Evolutionary conservation across 2,888 invertebrate genomes (phyloP), one percentile per base, ranked within the genome.

Genomic region (Trissoscelio sp.): DNA sequence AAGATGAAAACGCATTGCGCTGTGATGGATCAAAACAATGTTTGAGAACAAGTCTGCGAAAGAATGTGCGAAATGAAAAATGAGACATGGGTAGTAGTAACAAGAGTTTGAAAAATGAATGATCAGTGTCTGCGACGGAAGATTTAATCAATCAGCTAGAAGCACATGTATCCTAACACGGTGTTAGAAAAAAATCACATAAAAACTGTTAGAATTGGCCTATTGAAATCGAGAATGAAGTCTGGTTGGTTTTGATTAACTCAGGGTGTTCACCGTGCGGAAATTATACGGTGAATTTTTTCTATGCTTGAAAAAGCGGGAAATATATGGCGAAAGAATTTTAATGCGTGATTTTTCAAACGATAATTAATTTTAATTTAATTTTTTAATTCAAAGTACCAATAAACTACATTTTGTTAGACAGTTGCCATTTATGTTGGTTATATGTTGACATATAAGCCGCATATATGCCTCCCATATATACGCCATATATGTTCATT

Each of bases 51-150:
- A 12, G 11, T 12, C 20, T 12, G 20, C 6, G 16, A 2, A 57
- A 37, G 44, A 44, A 39, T 37, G 20, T n/a, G 44, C 34, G 31
- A 51, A 55, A 53, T 67, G 67, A 67, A 55, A 67, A 67, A 67
- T 67, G 67, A 67, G 67, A 53, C 55, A 42, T 11, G 9, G 42
- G n/a, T n/a, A n/a, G n/a, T n/a, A 7, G 22, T 55, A 51, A 66
- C 18, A 42, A 67, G 53, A 28, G 31, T 42, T 55, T 67, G 55
- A 55, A 67, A 67, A 67, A 67, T 55, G 42, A 67, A 67, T 67
- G 24, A 67, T 42, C 28, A 42, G 55, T 42, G 42, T 67, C 24
- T 20, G 48, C 20, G 55, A 46, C 20, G 31, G 12, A 20, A 42
- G 20, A 53, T 67, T 67, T 53, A 67, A 67, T 67, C 67, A 67